Conservation (phyloP, 2,113 vertebrate genomes). For the Ameiurus melas region DNA sequence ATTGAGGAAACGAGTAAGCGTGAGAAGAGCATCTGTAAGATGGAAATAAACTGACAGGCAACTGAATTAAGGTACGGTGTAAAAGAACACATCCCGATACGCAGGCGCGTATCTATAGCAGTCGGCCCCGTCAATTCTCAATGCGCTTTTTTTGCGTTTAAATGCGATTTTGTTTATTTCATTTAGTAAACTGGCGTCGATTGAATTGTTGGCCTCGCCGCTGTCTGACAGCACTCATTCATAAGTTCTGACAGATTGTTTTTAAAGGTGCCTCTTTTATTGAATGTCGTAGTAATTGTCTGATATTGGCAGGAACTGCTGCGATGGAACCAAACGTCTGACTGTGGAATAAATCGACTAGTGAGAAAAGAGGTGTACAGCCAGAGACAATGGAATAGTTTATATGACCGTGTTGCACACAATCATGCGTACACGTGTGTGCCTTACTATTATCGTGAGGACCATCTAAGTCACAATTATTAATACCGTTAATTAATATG, state of each 20-base stretch:
- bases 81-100: slow-evolving; percentile 3
- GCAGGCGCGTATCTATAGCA: background rate
- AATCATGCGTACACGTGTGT: background rate
- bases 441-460: background rate
- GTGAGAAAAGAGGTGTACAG: background rate
- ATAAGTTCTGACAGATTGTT: background rate
- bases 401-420: background rate
- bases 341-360: background rate
- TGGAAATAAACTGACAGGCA: slow-evolving; percentile 49
- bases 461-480: background rate
- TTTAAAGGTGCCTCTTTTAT: slow-evolving; percentile 1
- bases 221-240: slow-evolving; percentile 14
- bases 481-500: no score
- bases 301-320: background rate
- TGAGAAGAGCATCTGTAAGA: slow-evolving; percentile 50
- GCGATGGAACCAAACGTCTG: background rate
- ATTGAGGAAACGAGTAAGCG: slow-evolving; percentile 44
- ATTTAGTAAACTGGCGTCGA: slow-evolving; percentile 12
- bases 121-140: background rate
- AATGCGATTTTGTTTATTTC: slow-evolving; percentile 12
- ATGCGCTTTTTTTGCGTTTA: background rate
- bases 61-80: slow-evolving; percentile 36
- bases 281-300: background rate
- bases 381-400: background rate
- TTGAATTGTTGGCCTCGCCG: slow-evolving; percentile 6